Base-by-base conservation (phyloP, 1,140 invertebrate species). In the Neelides sp. region DNA sequence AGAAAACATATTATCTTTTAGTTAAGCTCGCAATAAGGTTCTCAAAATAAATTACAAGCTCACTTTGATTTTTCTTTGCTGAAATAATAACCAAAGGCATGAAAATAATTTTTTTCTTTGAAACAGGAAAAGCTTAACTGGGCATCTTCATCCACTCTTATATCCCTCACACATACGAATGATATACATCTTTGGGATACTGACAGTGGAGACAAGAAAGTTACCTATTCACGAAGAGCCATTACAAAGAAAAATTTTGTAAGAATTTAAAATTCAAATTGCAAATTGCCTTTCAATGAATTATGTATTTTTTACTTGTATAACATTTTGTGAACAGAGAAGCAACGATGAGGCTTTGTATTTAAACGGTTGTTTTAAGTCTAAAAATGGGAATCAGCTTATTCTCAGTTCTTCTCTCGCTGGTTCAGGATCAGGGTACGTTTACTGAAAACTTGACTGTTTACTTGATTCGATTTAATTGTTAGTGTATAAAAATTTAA, bases 111-210 rank as follows among this genome's bases (percentile, higher is more conserved):
- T n/a, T n/a, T n/a, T n/a, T n/a, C n/a, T n/a, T n/a, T n/a, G n/a
- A n/a, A n/a, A n/a, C n/a, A n/a, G n/a, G n/a, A n/a, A n/a, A n/a
- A n/a, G n/a, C n/a, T n/a, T n/a, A n/a, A n/a, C n/a, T n/a, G n/a
- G n/a, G n/a, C n/a, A n/a, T n/a, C n/a, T n/a, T n/a, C n/a, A n/a
- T n/a, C n/a, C n/a, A n/a, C n/a, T n/a, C n/a, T n/a, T n/a, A n/a
- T n/a, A n/a, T n/a, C n/a, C n/a, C 69, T 79, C 7, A 83, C 83
- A 2, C 77, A 84, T 59, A 79, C 75, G 12, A 74, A 77, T 61
- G 77, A 80, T 50, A 61, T 86, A 5, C 80, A 85, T 64, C 62
- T 84, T 19, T 88, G 82, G 77, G 68, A 80, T 43, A 67, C 67
- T n/a, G 69, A 74, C 20, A 75, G 71, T 54, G 78, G 75, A 1